These are phyloP conservation scores for Alouatta palliata DNA, from an alignment of 2,113 vertebrate species.

Conservation along the genomic window DNA sequence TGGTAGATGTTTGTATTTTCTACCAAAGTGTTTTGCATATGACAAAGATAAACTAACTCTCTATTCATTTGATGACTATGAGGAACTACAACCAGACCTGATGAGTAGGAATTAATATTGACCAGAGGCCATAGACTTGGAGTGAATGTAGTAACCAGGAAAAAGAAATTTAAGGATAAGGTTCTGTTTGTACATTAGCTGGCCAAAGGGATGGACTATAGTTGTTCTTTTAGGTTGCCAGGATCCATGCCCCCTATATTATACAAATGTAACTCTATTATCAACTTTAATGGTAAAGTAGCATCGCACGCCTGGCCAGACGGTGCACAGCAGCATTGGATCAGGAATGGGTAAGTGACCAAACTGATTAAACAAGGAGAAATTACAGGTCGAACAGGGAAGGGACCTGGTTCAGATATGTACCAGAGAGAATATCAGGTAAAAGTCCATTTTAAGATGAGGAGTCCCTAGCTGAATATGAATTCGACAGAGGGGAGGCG, in stretches of 20 bases:
- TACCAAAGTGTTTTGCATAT: background rate
- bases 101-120: background rate
- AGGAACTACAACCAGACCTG: background rate
- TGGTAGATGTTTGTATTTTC: background rate
- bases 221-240: background rate
- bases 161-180: background rate
- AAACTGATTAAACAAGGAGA: background rate
- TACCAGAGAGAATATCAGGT: background rate
- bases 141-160: background rate
- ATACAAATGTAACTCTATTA: background rate
- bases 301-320: background rate
- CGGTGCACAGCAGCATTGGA: too few species aligned
- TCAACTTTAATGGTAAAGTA: background rate
- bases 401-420: background rate
- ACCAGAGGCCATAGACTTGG: background rate
- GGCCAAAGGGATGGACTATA: background rate
- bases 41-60: background rate
- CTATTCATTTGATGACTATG: background rate
- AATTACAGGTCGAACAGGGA: background rate
- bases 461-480: background rate
- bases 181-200: background rate
- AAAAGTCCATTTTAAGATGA: background rate
- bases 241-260: accelerated
- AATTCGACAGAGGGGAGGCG: background rate
- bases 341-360: background rate